Evolutionary conservation across 2,888 invertebrate genomes (phyloP), one percentile per base, ranked within the genome.

Genomic region (Lacanobia wlatinum): DNA sequence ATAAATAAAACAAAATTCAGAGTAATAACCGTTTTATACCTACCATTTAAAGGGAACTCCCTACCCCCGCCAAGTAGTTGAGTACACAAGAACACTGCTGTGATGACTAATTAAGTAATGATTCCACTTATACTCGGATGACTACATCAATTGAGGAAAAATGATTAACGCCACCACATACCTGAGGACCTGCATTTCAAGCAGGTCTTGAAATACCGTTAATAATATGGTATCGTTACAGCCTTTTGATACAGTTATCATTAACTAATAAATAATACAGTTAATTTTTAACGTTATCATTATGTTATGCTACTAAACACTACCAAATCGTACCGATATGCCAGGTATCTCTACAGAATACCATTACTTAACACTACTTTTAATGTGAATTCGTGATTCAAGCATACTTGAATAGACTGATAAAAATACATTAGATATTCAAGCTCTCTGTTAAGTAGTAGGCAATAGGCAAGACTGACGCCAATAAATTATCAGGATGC

Each of bases 141-240:
- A 34, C 34, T 18, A 60, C 67, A 48, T 28, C 4, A 28, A 58
- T 65, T 83, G 53, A 80, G 82, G 80, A 80, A 80, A 84, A 80
- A 43, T 50, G 16, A 38, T 53, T 12, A 72, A 34, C 4, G 14
- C 46, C 12, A 60, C 52, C 23, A 58, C 46, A 23, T 53, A 50
- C 23, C 46, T 67, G 6, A 43, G 16, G 28, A 21, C 18, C 12
- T 34, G 28, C 40, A 21, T 53, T 14, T 18, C 16, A 40, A n/a
- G n/a, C n/a, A n/a, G n/a, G n/a, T n/a, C n/a, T n/a, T n/a, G n/a
- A n/a, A n/a, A n/a, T n/a, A n/a, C n/a, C n/a, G n/a, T n/a, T n/a
- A n/a, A n/a, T n/a, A n/a, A n/a, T n/a, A n/a, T n/a, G n/a, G n/a
- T n/a, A n/a, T n/a, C n/a, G n/a, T n/a, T n/a, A n/a, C n/a, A n/a